Conservation (phyloP, 2,113 vertebrate genomes). For the Synodontis membranacea region DNA sequence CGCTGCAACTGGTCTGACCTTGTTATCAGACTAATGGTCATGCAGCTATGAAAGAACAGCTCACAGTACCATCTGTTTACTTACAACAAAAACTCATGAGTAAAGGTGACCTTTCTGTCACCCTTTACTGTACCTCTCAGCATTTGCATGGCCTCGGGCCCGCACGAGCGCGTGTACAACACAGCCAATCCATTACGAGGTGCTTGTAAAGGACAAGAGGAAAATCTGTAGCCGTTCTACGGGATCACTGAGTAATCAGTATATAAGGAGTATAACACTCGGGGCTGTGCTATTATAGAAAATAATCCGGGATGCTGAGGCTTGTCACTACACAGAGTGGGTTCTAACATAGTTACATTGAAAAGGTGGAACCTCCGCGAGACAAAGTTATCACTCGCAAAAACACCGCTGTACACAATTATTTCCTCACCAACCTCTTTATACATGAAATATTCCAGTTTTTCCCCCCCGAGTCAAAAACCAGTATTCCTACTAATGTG, state of each 20-base stretch:
- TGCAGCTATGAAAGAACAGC: background rate
- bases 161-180: background rate
- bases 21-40: constrained; percentile 3
- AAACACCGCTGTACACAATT: too few relatives aligned
- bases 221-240: background rate
- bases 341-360: background rate
- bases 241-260: background rate
- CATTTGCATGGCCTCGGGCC: background rate
- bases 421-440: too few relatives aligned
- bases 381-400: too few relatives aligned
- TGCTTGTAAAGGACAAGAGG: background rate
- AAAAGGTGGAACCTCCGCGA: too few relatives aligned
- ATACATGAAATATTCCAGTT: too few relatives aligned
- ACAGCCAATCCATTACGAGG: background rate
- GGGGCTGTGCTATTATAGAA: background rate
- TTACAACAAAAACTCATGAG: background rate
- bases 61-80: constrained; percentile 25
- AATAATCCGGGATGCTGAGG: background rate
- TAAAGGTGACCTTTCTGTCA: constrained; percentile 7
- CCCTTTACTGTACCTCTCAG: constrained; percentile 1
- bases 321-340: too few relatives aligned
- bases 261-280: background rate
- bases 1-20: background rate
- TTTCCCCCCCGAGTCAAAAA: too few relatives aligned
- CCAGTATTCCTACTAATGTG: too few relatives aligned